Evolutionary conservation across 2,113 vertebrate species (phyloP).

Genomic region (Etheostoma cragini): DNA sequence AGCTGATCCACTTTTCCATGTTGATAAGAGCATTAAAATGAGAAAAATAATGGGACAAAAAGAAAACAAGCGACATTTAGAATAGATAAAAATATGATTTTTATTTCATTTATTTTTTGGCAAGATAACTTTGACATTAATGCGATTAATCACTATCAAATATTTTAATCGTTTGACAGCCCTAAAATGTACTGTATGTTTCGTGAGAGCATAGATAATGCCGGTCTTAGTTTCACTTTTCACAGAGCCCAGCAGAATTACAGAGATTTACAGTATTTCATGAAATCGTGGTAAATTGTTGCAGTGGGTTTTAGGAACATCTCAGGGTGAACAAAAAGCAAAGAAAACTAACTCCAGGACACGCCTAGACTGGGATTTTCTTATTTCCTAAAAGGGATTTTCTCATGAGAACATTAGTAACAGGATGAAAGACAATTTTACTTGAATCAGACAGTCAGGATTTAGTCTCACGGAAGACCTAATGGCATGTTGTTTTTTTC

Average conservation of each 20-base stretch:
- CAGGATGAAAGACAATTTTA: conserved; percentile 25
- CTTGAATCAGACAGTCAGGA: conserved; percentile 20
- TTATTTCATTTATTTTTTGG: too few relatives aligned
- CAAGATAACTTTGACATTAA: too few relatives aligned
- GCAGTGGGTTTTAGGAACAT: conserved; percentile 18
- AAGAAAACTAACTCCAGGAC: conserved; percentile 6
- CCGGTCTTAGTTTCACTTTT: conserved; percentile 59
- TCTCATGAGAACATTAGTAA: conserved; percentile 17
- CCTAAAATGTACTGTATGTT: neutral
- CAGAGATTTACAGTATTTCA: conserved; percentile 49
- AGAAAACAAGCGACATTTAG: too few relatives aligned
- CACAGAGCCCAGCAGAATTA: conserved; percentile 41
- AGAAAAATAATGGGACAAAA: too few relatives aligned
- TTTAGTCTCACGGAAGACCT: conserved; percentile 32
- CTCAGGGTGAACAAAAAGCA: conserved; percentile 20
- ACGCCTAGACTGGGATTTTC: neutral
- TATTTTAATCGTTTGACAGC: too few relatives aligned
- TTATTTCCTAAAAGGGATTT: conserved; percentile 9
- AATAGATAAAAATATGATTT: too few relatives aligned
- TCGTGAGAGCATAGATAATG: conserved; percentile 48
- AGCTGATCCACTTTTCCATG: too few relatives aligned
- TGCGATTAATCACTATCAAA: too few relatives aligned
- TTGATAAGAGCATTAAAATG: too few relatives aligned
- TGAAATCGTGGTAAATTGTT: conserved; percentile 39
- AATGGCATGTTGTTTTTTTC: conserved; percentile 16